Percentiles rank a stretch among this genome's conserved stretches.
Evolutionary conservation across 2,888 invertebrate species (phyloP).

Genomic region (Leptinotarsa rubiginosa): DNA sequence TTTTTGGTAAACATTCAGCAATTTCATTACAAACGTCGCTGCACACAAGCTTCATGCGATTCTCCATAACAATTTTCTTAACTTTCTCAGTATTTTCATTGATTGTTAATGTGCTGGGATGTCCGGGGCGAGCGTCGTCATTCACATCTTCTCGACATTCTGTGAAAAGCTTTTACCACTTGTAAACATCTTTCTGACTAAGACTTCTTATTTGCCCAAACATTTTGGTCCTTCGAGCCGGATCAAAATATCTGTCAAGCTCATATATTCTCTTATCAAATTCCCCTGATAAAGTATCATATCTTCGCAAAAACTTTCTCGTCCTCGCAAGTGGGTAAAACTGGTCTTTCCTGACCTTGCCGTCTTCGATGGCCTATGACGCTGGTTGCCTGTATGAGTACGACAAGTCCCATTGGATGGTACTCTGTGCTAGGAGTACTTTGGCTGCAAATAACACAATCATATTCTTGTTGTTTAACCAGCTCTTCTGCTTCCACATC

Average conservation of each 20-base stretch:
- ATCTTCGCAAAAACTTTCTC: conserved; percentile 69
- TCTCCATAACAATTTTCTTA: no score
- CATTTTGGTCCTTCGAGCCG: no score
- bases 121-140: no score
- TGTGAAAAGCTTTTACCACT: no score
- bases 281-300: conserved; percentile 78
- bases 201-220: no score
- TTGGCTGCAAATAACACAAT: conserved; percentile 92
- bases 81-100: no score
- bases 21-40: no score
- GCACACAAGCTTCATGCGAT: no score
- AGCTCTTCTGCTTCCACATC: conserved; percentile 72
- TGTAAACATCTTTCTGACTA: no score
- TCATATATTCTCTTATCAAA: conserved; percentile 83
- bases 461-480: conserved; percentile 78
- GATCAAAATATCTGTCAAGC: conserved; percentile 81
- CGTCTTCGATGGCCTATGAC: conserved; percentile 83
- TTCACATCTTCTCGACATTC: no score
- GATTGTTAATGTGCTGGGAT: no score
- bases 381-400: conserved; percentile 88
- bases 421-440: conserved; percentile 86
- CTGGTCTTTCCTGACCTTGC: conserved; percentile 69
- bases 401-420: conserved; percentile 89
- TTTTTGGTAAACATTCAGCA: no score
- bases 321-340: conserved; percentile 74